phyloP scores from a whole-genome alignment of 2,888 invertebrate species.

The Thereva unica region DNA sequence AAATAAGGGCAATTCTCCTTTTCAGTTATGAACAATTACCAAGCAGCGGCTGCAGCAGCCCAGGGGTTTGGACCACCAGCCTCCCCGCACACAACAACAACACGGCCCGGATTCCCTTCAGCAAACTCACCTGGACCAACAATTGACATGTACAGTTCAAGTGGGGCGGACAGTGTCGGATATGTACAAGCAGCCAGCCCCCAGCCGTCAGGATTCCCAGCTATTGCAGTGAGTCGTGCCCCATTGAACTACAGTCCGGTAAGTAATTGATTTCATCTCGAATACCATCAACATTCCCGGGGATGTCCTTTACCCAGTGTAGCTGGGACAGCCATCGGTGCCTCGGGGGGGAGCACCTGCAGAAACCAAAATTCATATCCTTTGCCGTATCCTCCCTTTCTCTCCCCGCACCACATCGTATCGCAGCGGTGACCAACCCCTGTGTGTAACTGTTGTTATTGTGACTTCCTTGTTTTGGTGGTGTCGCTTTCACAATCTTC shows the following conservation, averaged over 20 bases:
- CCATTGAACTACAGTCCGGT: constrained; percentile 93
- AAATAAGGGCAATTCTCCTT: constrained; percentile 10
- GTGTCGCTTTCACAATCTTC: constrained; percentile 17
- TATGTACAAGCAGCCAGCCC: constrained; percentile 97
- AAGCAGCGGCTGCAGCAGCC: constrained; percentile 78
- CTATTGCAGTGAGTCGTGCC: constrained; percentile 90
- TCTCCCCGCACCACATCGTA: too few species aligned
- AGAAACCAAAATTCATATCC: too few species aligned
- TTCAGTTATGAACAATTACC: constrained; percentile 96
- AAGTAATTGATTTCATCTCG: constrained; percentile 58
- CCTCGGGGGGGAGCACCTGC: too few species aligned
- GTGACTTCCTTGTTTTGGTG: too few species aligned
- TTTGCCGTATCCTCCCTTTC: too few species aligned
- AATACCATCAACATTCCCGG: background rate
- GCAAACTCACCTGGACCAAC: constrained; percentile 91
- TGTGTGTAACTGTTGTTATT: too few species aligned
- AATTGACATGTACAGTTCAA: constrained; percentile 92
- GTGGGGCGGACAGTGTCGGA: constrained; percentile 82
- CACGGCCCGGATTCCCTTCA: constrained; percentile 80
- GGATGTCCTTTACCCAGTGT: too few species aligned
- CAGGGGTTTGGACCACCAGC: constrained; percentile 81
- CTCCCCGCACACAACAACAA: constrained; percentile 75
- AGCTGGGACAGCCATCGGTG: too few species aligned
- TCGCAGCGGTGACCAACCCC: too few species aligned
- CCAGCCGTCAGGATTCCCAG: constrained; percentile 93